phyloP scores from a whole-genome alignment of 2,888 invertebrate genomes.

The Brachycybe producta region DNA sequence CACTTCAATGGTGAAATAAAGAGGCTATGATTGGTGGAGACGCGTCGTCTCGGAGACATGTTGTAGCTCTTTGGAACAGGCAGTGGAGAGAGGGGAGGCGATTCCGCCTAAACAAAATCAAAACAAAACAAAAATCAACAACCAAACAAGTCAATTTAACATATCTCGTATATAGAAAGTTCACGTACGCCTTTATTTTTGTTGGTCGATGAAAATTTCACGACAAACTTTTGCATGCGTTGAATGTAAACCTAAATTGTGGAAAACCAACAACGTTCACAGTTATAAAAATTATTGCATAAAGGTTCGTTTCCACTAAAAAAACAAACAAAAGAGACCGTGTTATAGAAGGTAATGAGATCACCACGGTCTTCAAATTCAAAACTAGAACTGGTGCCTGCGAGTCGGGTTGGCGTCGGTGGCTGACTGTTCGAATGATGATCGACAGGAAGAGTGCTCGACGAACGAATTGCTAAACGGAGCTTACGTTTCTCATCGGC shows the following conservation, averaged over 20 bases:
- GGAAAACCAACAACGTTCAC: no score
- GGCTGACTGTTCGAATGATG: slow-evolving; percentile 39
- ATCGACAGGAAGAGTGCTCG: slow-evolving; percentile 36
- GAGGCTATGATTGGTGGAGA: slow-evolving; percentile 45
- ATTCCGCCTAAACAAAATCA: slow-evolving; percentile 25
- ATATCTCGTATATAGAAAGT: slow-evolving; percentile 2
- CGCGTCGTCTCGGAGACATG: slow-evolving; percentile 46
- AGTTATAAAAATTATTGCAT: not conserved
- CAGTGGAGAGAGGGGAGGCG: slow-evolving; percentile 54
- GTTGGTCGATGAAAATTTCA: slow-evolving; percentile 45
- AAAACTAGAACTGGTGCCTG: slow-evolving; percentile 41
- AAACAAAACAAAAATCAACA: no score
- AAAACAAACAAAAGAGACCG: slow-evolving; percentile 30
- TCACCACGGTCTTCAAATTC: slow-evolving; percentile 57
- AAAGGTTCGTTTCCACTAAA: no score
- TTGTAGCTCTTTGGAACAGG: slow-evolving; percentile 48
- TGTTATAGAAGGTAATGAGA: slow-evolving; percentile 89
- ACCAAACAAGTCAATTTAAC: no score
- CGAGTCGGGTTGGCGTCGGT: slow-evolving; percentile 45
- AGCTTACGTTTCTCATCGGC: slow-evolving; percentile 33
- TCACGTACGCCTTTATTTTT: slow-evolving; percentile 27
- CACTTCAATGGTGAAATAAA: slow-evolving; percentile 43
- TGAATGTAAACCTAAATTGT: slow-evolving; percentile 59
- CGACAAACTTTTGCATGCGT: slow-evolving; percentile 64
- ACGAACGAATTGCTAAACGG: slow-evolving; percentile 33